Percentiles rank a stretch among this genome's conserved stretches.
Conservation (phyloP, 2,113 vertebrate species). For the Coracopsis vasa region DNA sequence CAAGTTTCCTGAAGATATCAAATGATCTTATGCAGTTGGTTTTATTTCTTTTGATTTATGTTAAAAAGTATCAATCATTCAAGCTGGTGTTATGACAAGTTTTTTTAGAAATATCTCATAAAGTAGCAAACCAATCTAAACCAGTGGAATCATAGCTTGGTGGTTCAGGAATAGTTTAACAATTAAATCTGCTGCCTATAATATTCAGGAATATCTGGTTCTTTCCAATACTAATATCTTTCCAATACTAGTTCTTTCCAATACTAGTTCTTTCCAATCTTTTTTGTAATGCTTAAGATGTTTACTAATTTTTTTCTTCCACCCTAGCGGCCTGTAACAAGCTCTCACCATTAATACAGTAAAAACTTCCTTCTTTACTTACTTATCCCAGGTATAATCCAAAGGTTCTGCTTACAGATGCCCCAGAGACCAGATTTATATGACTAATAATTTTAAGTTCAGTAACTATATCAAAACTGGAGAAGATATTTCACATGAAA, state of each 20-base stretch:
- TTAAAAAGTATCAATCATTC: neutral
- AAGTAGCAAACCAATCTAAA: neutral
- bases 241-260: neutral
- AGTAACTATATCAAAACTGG: neutral
- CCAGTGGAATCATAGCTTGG: neutral
- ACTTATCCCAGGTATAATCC: neutral
- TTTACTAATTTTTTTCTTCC: neutral
- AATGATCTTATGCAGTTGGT: neutral
- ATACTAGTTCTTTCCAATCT: no score
- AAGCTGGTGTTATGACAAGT: neutral
- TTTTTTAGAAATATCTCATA: neutral
- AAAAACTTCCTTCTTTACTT: neutral
- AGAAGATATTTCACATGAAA: neutral
- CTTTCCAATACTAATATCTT: neutral
- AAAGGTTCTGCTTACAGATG: neutral
- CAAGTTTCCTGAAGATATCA: neutral
- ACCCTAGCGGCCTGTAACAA: neutral
- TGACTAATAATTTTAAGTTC: neutral
- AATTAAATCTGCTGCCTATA: neutral
- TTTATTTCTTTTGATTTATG: neutral
- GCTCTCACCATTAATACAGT: neutral
- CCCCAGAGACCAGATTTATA: neutral
- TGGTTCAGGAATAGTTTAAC: neutral
- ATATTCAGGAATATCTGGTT: neutral
- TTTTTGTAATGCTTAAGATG: neutral